phyloP scores from a whole-genome alignment of 2,888 invertebrate species.

The Plebejus anna region DNA sequence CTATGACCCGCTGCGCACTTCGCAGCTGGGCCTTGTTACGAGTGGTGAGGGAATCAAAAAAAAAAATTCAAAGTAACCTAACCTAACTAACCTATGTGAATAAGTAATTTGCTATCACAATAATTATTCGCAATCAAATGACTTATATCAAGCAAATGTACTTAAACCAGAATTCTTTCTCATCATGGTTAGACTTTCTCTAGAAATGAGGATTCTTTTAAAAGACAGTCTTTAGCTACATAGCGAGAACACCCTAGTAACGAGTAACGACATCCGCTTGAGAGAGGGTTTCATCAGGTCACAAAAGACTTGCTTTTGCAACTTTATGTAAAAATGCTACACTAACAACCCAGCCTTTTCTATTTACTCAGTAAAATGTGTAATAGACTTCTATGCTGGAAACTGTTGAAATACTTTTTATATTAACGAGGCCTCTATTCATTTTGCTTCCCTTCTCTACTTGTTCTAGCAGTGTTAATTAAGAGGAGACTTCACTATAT shows the following conservation, averaged over 20 bases:
- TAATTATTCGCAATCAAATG: neutral
- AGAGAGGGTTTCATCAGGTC: neutral
- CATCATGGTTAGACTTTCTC: neutral
- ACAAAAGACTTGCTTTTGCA: constrained; percentile 13
- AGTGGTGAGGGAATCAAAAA: too few species aligned
- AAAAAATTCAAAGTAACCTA: too few species aligned
- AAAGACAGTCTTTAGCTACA: constrained; percentile 13
- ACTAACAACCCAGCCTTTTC: constrained; percentile 17
- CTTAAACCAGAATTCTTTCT: neutral
- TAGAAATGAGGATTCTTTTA: neutral
- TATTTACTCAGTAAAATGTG: constrained; percentile 9
- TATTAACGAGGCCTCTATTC: constrained; percentile 5
- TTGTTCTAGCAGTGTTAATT: neutral
- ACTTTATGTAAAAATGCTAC: constrained; percentile 19
- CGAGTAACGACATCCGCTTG: constrained; percentile 22
- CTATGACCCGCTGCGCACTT: too few species aligned
- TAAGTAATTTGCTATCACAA: neutral
- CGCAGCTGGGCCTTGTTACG: too few species aligned
- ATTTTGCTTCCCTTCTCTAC: neutral
- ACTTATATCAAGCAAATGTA: neutral
- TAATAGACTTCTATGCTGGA: neutral
- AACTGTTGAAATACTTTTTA: constrained; percentile 11
- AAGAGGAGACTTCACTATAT: neutral
- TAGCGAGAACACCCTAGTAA: constrained; percentile 12
- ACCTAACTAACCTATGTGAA: neutral